A percentile compares a stretch with the other conserved stretches of the same genome.
These are phyloP conservation scores for Athripsodes cinereus DNA, from an alignment of 2,888 invertebrate genomes.

Conservation along the genomic window DNA sequence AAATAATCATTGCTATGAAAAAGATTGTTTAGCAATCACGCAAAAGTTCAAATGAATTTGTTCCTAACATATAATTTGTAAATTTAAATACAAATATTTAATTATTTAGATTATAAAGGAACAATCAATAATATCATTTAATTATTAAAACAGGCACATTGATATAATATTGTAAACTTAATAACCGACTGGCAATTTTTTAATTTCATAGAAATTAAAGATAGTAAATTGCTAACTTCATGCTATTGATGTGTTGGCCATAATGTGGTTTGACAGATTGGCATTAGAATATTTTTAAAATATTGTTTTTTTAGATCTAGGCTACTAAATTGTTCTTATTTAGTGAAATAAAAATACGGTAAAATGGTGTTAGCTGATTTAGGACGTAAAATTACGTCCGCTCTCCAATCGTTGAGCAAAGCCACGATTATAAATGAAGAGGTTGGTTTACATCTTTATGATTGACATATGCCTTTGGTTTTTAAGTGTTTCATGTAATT, in stretches of 20 bases:
- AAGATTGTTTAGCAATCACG: too few relatives aligned
- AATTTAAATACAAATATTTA: too few relatives aligned
- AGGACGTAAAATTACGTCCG: slow-evolving; percentile 98
- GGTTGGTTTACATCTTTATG: slow-evolving; percentile 41
- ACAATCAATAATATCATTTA: too few relatives aligned
- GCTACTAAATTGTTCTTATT: background rate
- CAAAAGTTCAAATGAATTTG: too few relatives aligned
- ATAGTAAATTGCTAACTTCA: slow-evolving; percentile 11
- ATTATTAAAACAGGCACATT: too few relatives aligned
- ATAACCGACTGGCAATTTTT: too few relatives aligned
- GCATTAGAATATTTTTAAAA: slow-evolving; percentile 6
- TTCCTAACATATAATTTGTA: too few relatives aligned
- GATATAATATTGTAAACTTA: too few relatives aligned
- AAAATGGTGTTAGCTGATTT: slow-evolving; percentile 99
- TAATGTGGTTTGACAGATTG: slow-evolving; percentile 16
- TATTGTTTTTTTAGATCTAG: background rate
- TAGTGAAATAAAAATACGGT: slow-evolving; percentile 21
- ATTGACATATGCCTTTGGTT: background rate
- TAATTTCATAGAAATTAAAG: too few relatives aligned
- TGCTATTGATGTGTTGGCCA: slow-evolving; percentile 22
- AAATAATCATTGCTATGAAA: too few relatives aligned
- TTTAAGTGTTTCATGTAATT: too few relatives aligned
- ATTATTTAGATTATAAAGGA: too few relatives aligned
- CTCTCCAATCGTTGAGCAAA: slow-evolving; percentile 93
- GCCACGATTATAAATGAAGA: slow-evolving; percentile 98